These are phyloP conservation scores for Agrochola lota DNA, from an alignment of 2,888 invertebrate species.

Conservation along the genomic window DNA sequence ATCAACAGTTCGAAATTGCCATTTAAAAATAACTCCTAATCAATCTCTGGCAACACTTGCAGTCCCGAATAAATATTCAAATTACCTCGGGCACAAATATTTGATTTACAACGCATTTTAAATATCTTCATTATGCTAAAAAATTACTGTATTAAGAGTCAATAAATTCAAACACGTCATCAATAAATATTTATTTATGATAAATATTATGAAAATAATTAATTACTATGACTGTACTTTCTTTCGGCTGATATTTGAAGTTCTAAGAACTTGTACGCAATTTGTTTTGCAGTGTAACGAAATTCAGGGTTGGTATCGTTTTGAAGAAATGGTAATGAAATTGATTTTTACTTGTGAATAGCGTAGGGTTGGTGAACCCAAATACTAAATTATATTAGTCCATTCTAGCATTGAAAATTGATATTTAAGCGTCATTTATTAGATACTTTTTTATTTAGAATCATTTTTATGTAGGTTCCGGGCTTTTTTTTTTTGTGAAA, in stretches of 20 bases:
- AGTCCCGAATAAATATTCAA: constrained; percentile 62
- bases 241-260: constrained; percentile 77
- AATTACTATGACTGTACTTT: constrained; percentile 74
- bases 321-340: constrained; percentile 9
- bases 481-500: too few species aligned
- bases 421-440: too few species aligned
- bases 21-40: constrained; percentile 31
- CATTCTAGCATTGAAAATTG: too few species aligned
- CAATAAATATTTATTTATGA: constrained; percentile 84
- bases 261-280: constrained; percentile 86
- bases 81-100: constrained; percentile 56
- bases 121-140: constrained; percentile 74
- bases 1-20: constrained; percentile 9
- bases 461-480: too few species aligned
- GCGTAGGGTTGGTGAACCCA: background rate
- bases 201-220: constrained; percentile 80
- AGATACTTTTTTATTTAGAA: too few species aligned
- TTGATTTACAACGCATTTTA: constrained; percentile 73
- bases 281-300: constrained; percentile 77
- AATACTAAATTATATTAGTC: too few species aligned
- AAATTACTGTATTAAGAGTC: constrained; percentile 67
- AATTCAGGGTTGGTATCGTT: constrained; percentile 71
- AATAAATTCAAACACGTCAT: constrained; percentile 77
- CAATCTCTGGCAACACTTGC: constrained; percentile 33
- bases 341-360: background rate